phyloP scores from a whole-genome alignment of 2,888 invertebrate genomes.

The Lasioglossum marginatum region DNA sequence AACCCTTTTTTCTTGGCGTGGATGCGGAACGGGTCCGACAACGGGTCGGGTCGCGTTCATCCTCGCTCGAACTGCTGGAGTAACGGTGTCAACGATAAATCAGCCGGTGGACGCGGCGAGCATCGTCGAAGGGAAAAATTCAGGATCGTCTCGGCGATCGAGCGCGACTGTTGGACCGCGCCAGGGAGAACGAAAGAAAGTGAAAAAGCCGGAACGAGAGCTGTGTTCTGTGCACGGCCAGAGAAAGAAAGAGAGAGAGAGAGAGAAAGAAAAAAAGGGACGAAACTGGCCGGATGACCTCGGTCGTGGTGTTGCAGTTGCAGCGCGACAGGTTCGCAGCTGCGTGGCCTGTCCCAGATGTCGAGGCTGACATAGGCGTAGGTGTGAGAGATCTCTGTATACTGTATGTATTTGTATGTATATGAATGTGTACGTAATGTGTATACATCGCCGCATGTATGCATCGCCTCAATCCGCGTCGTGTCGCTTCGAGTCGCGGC shows the following conservation, averaged over 20 bases:
- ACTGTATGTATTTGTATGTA: not conserved
- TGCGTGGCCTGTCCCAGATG: conserved; percentile 65
- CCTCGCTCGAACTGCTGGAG: conserved; percentile 3
- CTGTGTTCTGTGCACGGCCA: not conserved
- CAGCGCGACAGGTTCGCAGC: conserved; percentile 64
- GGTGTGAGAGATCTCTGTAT: conserved; percentile 63
- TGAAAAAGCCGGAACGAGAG: conserved; percentile 59
- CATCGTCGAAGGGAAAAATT: conserved; percentile 22
- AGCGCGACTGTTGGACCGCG: conserved; percentile 7
- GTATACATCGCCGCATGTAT: too few species aligned
- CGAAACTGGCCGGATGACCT: conserved; percentile 69
- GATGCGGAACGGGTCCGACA: not conserved
- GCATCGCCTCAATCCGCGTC: not conserved
- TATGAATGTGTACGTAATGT: not conserved
- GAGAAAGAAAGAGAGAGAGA: conserved; percentile 39
- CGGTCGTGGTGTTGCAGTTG: conserved; percentile 62
- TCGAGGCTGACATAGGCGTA: conserved; percentile 65
- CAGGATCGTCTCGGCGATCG: not conserved
- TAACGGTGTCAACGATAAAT: conserved; percentile 21
- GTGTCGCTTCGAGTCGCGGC: conserved; percentile 5
- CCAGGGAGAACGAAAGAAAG: conserved; percentile 64
- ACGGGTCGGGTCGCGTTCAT: not conserved
- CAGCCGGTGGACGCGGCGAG: conserved; percentile 11
- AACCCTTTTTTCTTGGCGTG: not conserved
- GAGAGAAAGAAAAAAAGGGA: conserved; percentile 45